These are phyloP conservation scores for Drosophila pseudoananassae DNA, from an alignment of 1,140 invertebrate species.

Conservation along the genomic window DNA sequence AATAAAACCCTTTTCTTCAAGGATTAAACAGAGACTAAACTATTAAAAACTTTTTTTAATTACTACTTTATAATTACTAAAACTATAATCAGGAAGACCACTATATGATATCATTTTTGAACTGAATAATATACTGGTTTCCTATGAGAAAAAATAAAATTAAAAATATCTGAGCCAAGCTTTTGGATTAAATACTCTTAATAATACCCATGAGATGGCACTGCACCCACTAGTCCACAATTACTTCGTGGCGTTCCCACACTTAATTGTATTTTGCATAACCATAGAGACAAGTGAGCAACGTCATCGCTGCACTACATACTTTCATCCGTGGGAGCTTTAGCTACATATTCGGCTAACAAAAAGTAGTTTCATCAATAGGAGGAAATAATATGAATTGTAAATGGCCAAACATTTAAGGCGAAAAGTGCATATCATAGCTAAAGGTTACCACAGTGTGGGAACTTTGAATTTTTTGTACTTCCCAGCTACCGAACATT, in stretches of 20 bases:
- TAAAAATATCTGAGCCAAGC: not conserved
- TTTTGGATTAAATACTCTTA: not conserved
- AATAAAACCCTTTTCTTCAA: too few relatives aligned
- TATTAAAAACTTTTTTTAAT: too few relatives aligned
- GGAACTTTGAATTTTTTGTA: not conserved
- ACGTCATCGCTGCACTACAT: constrained; percentile 42
- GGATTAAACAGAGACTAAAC: too few relatives aligned
- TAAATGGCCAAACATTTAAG: constrained; percentile 12
- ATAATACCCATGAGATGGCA: not conserved
- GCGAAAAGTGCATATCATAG: constrained; percentile 3
- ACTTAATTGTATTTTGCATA: constrained; percentile 26
- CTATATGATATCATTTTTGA: too few relatives aligned
- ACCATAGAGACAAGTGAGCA: constrained; percentile 33
- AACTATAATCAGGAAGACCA: too few relatives aligned
- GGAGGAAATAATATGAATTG: constrained; percentile 55
- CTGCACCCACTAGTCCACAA: constrained; percentile 17
- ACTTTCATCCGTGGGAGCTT: not conserved
- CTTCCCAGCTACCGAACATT: constrained; percentile 5
- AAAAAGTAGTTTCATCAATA: constrained; percentile 45
- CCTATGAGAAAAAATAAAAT: not conserved
- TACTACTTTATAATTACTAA: too few relatives aligned
- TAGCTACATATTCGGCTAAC: not conserved
- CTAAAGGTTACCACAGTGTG: not conserved
- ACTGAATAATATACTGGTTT: too few relatives aligned
- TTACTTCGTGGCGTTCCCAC: constrained; percentile 6